Evolutionary conservation across 2,888 invertebrate species (phyloP), one percentile per base, ranked within the genome.

Genomic region (Lampropteryx suffumata): DNA sequence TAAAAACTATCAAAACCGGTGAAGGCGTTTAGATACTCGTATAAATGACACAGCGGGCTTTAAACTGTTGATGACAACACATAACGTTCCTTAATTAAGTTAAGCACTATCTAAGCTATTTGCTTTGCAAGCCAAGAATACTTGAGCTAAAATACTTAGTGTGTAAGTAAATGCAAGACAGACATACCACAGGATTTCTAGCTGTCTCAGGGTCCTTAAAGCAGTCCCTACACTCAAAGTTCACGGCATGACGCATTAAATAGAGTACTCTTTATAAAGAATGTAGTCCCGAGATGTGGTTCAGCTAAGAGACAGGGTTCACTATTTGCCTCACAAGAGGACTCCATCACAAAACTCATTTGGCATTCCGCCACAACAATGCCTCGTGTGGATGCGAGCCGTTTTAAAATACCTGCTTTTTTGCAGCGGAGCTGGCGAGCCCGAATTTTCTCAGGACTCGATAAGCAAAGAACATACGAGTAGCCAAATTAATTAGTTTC

Each of bases 331-430:
- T 74, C 76, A 76, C 71, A 72, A 75, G 76, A 75, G 76, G 81
- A 77, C 82, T 83, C 73, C 82, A 84, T 87, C 82, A 82, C 82
- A 82, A 84, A 87, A 85, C 83, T 88, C 87, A 87, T 88, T 89
- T 89, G 88, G 89, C 88, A 88, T 86, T 79, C 86, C 80, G 86
- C 89, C 89, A 88, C 81, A 75, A 82, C 82, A 81, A 79, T 77
- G 79, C 77, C 72, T 74, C 73, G 82, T 76, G 78, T 81, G 78
- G 79, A 82, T 82, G 76, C 75, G 73, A 76, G 76, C 73, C 76
- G 75, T 77, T 83, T 85, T 82, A 80, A 86, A 87, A 84, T 85
- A 85, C 83, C 77, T 79, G 78, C 71, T 81, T 80, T 80, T 83
- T 82, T 71, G 59, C 54, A 62, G 44, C 61, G 71, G 76, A 78